Base-by-base conservation (phyloP, 1,140 invertebrate species). In the Aphelinus certus region DNA sequence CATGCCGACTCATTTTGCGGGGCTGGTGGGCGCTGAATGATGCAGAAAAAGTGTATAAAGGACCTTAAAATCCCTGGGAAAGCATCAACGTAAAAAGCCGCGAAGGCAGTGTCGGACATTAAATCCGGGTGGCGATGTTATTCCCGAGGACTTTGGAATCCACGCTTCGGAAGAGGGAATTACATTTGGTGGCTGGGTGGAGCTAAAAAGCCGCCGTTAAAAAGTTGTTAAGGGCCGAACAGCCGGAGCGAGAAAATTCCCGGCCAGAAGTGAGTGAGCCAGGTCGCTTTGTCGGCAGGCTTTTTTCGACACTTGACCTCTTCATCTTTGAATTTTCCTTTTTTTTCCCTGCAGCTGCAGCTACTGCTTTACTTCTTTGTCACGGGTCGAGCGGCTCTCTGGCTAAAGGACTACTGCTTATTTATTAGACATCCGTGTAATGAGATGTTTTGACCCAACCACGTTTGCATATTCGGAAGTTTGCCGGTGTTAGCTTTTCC, bases 141-240 rank as follows among this genome's bases (percentile, higher is more conserved):
- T 63, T 48, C 62, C 46, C 26, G 42, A 47, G 61, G 55, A 63
- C 55, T 55, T 56, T 26, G 51, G 69, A 53, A 75, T 66, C 51
- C 62, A 71, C 42, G 43, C 46, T 7, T 57, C 3, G 73, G 67
- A 77, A 75, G 79, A 63, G 56, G 48, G 74, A 79, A 78, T 79
- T 79, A 76, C 79, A 80, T 81, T 73, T 73, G 76, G 78, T 79
- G 78, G 76, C 73, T 63, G 56, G 45, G 42, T 62, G 70, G 60
- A 42, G 43, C 56, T 64, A 76, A 73, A 76, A 65, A 76, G 42
- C 51, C 10, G 10, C 61, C 26, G 26, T 43, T 56, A 56, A 61
- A 56, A 56, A 26, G 26, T 55, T 43, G 64, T 55, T n/a, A 55
- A 43, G 49, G 26, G 42, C 7, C 48, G 42, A 42, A 53, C 4